Evolutionary conservation across 2,888 invertebrate genomes (phyloP).

Genomic region (Ophonus ardosiacus): DNA sequence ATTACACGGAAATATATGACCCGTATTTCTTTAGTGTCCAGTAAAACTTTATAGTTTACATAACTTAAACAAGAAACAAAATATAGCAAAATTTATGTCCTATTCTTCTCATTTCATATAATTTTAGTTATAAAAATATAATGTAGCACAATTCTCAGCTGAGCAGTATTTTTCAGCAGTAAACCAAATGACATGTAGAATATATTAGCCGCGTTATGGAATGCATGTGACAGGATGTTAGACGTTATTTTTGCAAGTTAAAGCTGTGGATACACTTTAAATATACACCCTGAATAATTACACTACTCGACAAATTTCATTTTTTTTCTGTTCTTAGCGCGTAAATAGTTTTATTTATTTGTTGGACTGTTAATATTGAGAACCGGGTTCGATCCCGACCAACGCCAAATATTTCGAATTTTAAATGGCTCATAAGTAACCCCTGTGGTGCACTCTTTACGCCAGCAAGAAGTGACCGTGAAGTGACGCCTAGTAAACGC

Average conservation of each 20-base stretch:
- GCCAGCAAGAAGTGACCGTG: too few relatives aligned
- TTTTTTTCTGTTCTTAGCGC: too few relatives aligned
- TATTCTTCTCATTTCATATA: neutral
- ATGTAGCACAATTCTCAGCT: neutral
- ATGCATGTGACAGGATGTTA: neutral
- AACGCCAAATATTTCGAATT: too few relatives aligned
- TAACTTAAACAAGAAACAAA: neutral
- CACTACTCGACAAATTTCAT: too few relatives aligned
- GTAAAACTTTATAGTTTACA: neutral
- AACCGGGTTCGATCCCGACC: too few relatives aligned
- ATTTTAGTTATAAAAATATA: neutral
- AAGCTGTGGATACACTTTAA: neutral
- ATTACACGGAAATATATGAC: neutral
- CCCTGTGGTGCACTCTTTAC: too few relatives aligned
- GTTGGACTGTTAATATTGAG: too few relatives aligned
- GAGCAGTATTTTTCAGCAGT: conserved; percentile 6
- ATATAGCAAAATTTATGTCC: neutral
- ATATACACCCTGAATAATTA: too few relatives aligned
- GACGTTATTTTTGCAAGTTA: neutral
- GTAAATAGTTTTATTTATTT: too few relatives aligned
- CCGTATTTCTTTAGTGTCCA: neutral
- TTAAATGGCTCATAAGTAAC: too few relatives aligned
- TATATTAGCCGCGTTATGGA: neutral
- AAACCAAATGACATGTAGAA: neutral
- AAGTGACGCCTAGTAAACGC: too few relatives aligned